Evolutionary conservation across 2,113 vertebrate genomes (phyloP).

Genomic region (Microtus ochrogaster): DNA sequence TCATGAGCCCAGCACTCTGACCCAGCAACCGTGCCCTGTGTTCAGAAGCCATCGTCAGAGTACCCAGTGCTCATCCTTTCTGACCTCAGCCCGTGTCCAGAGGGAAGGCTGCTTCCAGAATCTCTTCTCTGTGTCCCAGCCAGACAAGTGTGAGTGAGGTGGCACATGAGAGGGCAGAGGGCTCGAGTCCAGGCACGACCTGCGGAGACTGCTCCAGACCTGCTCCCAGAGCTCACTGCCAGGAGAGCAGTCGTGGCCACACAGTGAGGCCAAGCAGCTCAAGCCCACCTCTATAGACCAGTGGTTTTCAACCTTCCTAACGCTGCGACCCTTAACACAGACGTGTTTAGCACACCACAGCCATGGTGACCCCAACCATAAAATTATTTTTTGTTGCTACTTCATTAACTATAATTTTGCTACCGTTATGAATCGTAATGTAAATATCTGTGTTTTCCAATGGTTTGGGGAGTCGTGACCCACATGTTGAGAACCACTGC

Average conservation of each 20-base stretch:
- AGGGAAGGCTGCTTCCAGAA: slow-evolving; percentile 92
- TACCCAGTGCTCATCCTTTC: not conserved
- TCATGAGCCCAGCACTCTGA: not conserved
- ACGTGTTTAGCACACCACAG: no score
- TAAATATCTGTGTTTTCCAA: not conserved
- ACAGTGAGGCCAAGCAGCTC: no score
- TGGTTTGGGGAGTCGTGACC: not conserved
- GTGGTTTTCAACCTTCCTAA: not conserved
- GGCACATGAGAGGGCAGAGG: not conserved
- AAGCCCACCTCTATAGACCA: not conserved
- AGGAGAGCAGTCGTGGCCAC: not conserved
- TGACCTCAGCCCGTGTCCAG: slow-evolving; percentile 86
- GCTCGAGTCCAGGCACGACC: slow-evolving; percentile 76
- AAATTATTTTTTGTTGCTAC: not conserved
- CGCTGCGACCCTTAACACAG: not conserved
- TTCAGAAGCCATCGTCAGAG: not conserved
- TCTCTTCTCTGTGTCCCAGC: slow-evolving; percentile 87
- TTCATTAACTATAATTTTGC: not conserved
- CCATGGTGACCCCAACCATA: not conserved
- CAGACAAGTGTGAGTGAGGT: not conserved
- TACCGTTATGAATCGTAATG: not conserved
- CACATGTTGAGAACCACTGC: not conserved
- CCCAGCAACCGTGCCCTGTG: not conserved
- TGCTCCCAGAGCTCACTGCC: not conserved
- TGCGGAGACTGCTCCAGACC: not conserved